A percentile compares a stretch with the other conserved stretches of the same genome.
Evolutionary conservation across 2,797 vertebrate species (phyloP).

Genomic region (Hippoglossus hippoglossus): DNA sequence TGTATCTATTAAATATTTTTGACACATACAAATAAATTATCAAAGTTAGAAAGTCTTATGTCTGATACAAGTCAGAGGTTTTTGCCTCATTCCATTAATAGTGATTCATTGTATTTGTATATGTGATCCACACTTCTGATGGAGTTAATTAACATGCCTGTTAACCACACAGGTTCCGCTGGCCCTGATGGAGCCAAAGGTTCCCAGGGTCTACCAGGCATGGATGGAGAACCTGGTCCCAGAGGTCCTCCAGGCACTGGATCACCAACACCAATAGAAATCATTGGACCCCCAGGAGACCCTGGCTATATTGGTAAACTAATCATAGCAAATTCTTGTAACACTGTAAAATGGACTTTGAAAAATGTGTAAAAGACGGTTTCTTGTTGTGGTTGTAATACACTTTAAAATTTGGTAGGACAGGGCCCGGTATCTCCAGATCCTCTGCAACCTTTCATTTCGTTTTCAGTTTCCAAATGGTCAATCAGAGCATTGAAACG

Average conservation of each 20-base stretch:
- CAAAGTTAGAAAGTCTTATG: not conserved
- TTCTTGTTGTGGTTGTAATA: too few relatives aligned
- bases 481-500: too few relatives aligned
- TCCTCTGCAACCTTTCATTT: too few relatives aligned
- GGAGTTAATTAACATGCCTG: not conserved
- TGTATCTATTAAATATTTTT: not conserved
- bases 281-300: conserved; percentile 40
- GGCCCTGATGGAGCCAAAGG: conserved; percentile 69
- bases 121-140: not conserved
- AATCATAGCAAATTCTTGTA: not conserved
- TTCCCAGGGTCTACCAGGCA: conserved; percentile 50
- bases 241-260: conserved; percentile 38
- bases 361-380: too few relatives aligned
- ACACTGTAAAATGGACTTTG: not conserved
- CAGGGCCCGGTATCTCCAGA: too few relatives aligned
- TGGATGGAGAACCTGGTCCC: conserved; percentile 41
- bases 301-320: conserved; percentile 54
- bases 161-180: conserved; percentile 53
- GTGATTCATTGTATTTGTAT: not conserved
- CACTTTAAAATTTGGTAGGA: too few relatives aligned
- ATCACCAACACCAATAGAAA: not conserved
- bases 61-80: not conserved
- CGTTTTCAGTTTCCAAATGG: too few relatives aligned
- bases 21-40: too few relatives aligned
- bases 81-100: not conserved